phyloP scores from a whole-genome alignment of 2,797 vertebrate genomes.

The Gymnopithys bicolor region DNA sequence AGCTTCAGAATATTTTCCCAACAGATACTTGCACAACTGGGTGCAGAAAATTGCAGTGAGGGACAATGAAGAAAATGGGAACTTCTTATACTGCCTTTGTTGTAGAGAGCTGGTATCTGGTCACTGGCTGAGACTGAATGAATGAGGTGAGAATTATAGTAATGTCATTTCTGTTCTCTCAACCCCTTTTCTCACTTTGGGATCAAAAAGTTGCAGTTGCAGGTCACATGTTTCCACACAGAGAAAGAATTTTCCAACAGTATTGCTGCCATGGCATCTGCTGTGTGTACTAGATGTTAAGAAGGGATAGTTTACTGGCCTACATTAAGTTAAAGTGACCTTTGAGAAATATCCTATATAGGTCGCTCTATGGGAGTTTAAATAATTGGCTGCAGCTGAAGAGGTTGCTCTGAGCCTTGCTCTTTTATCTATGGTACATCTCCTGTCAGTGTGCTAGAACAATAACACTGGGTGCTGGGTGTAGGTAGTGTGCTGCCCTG shows the following conservation, averaged over 20 bases:
- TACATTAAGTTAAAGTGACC: background rate
- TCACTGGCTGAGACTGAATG: background rate
- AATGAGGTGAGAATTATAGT: accelerated
- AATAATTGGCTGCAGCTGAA: background rate
- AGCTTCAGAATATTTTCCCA: background rate
- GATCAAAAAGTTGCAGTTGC: background rate
- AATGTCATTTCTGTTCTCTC: background rate
- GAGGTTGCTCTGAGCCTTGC: background rate
- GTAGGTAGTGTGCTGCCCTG: background rate
- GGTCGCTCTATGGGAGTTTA: accelerated
- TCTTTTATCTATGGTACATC: background rate
- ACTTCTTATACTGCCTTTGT: background rate
- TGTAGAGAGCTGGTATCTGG: background rate
- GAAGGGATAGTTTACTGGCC: background rate
- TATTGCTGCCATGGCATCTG: background rate
- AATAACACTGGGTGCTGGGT: background rate
- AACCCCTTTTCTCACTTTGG: background rate
- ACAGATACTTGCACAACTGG: background rate
- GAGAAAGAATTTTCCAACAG: background rate
- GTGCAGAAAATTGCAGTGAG: background rate
- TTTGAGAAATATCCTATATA: background rate
- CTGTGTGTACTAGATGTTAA: background rate
- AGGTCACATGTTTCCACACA: accelerated
- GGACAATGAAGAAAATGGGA: background rate
- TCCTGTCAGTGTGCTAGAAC: background rate